These are phyloP conservation scores for Scylla paramamosain DNA, from an alignment of 1,140 invertebrate genomes.

Conservation along the genomic window DNA sequence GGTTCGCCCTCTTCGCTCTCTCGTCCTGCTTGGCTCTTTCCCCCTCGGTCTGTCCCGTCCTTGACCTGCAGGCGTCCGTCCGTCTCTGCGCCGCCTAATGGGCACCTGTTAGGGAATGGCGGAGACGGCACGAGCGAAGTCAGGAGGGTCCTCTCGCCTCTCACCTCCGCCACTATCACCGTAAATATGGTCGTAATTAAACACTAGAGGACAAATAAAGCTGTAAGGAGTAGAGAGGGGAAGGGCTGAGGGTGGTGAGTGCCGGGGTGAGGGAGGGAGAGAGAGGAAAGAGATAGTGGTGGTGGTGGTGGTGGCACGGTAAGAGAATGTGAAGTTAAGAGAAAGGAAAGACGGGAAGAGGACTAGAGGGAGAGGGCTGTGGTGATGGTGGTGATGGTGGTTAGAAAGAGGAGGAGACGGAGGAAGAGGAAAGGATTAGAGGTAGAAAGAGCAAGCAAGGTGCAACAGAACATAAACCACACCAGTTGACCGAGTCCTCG, in stretches of 20 bases:
- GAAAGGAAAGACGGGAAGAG: background rate
- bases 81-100: background rate
- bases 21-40: background rate
- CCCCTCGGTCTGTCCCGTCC: background rate
- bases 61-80: background rate
- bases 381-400: too few species aligned
- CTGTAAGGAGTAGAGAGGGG: background rate
- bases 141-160: conserved; percentile 26
- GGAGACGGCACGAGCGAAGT: background rate
- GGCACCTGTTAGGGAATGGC: background rate
- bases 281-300: too few species aligned
- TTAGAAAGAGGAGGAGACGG: background rate
- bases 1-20: background rate
- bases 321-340: background rate
- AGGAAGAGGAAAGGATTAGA: background rate
- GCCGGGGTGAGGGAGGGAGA: background rate
- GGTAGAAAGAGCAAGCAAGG: background rate
- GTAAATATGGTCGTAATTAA: conserved; percentile 52
- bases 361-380: background rate
- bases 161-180: conserved; percentile 1
- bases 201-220: conserved; percentile 50
- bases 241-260: background rate
- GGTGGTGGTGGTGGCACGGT: too few species aligned
- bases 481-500: background rate
- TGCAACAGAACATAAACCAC: background rate